phyloP scores from a whole-genome alignment of 2,888 invertebrate species.

The Stramonita haemastoma region DNA sequence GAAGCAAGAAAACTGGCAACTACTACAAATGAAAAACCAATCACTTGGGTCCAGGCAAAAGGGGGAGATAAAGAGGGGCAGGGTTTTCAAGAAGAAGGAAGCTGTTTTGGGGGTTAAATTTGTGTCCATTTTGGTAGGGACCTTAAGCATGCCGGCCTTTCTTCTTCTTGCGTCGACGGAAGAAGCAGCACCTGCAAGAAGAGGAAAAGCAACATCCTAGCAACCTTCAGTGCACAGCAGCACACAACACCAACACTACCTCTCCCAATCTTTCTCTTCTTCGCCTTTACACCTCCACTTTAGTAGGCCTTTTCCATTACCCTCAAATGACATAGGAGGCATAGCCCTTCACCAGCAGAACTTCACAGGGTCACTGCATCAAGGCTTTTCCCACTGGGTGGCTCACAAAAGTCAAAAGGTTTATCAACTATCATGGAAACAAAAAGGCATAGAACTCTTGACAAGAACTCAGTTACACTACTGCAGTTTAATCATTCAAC shows the following conservation, averaged over 20 bases:
- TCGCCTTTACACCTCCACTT: background rate
- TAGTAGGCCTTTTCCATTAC: too few relatives aligned
- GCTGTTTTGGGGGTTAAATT: background rate
- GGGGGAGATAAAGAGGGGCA: background rate
- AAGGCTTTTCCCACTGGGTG: background rate
- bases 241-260: conserved; percentile 24
- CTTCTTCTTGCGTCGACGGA: conserved; percentile 99
- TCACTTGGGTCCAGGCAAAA: conserved; percentile 2
- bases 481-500: too few relatives aligned
- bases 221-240: conserved; percentile 41
- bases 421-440: too few relatives aligned
- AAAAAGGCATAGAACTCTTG: too few relatives aligned
- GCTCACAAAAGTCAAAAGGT: background rate
- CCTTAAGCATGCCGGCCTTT: conserved; percentile 82
- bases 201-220: conserved; percentile 63
- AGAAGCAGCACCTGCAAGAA: conserved; percentile 95
- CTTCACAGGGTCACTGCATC: too few relatives aligned
- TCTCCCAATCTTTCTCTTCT: background rate
- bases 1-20: conserved; percentile 33
- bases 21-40: background rate
- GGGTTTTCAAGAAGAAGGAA: background rate
- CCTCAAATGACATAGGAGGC: too few relatives aligned
- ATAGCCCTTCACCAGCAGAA: too few relatives aligned
- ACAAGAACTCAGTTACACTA: too few relatives aligned
- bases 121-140: conserved; percentile 40